Conservation (phyloP, 2,797 vertebrate species). For the Sebastiscus albofasciatus region DNA sequence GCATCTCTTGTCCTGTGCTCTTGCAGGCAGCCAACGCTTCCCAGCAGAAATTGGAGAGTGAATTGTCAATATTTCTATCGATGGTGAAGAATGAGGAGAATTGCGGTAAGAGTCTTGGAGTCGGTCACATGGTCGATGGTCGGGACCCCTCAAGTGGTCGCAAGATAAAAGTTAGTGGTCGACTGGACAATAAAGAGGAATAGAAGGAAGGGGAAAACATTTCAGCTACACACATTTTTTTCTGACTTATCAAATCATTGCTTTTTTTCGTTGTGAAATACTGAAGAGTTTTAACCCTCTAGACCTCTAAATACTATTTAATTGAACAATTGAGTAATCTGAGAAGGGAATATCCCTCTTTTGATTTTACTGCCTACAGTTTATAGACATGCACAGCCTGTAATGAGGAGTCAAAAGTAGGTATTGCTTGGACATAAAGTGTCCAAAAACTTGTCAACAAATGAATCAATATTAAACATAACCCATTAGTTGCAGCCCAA, state of each 20-base stretch:
- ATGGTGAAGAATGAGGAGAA: slow-evolving; percentile 86
- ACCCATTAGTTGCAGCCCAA: background rate
- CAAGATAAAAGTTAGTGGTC: background rate
- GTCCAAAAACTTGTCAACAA: background rate
- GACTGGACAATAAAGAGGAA: background rate
- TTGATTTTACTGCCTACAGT: background rate
- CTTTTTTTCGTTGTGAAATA: background rate
- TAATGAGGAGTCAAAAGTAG: background rate
- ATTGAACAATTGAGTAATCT: background rate
- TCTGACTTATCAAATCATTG: background rate
- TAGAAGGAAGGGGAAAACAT: background rate
- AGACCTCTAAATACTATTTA: background rate
- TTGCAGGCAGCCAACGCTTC: slow-evolving; percentile 83
- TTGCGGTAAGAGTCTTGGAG: slow-evolving; percentile 80
- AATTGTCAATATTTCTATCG: slow-evolving; percentile 87
- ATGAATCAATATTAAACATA: background rate
- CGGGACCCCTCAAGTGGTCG: background rate
- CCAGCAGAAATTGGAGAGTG: slow-evolving; percentile 86
- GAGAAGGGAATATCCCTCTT: background rate
- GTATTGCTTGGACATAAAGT: background rate
- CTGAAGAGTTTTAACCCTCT: rapidly evolving
- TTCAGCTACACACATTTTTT: background rate
- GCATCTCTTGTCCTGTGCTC: slow-evolving; percentile 7
- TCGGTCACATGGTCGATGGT: background rate
- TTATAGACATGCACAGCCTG: background rate